Base-by-base conservation (phyloP, 2,113 vertebrate genomes). In the Oryzias woworae region DNA sequence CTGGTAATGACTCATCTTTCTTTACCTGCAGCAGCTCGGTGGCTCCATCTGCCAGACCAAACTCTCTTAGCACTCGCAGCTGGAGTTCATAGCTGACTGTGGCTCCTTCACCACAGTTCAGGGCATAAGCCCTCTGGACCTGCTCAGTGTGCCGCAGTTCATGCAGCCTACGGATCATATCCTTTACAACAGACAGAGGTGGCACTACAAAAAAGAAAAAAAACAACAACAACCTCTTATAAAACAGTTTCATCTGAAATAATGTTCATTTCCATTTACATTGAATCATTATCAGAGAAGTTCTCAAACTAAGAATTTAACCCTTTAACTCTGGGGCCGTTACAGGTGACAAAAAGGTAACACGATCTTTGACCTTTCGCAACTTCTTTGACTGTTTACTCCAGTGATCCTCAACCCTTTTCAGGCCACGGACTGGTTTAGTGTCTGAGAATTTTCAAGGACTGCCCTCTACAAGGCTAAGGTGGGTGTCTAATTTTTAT, bases 41-140 rank as follows among this genome's bases (percentile, higher is more conserved):
- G 59, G 97, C 96, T 44, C 95, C 93, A 2, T 99, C 97, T 0
- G 95, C 92, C 2, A 99, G 92, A 3, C 95, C 94, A 0, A 98
- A 98, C 75, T 99, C 97, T 26, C 97, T 87, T 57, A 99, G 88
- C 18, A 99, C 97, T 0, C 97, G 94, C 47, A 99, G 95, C 90
- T 99, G 97, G 73, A 99, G 94, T 82, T 99, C 96, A 0, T 96
- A 98, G 67, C 96, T 98, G 89, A 99, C 97, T 0, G 96, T 96
- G 86, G 96, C 96, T 0, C 96, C 97, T 62, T 99, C 97, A 3
- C 97, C 96, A 0, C 97, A 99, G 70, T 98, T 98, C 0, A 99
- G 94, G 0, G 95, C 96, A 0, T 97, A 98, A 0, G 97, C 97
- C 53, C 96, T 84, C 76, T 98, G 97, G 69, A 98, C 97, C 86